Base-by-base conservation (phyloP, 2,113 vertebrate genomes). In the Cavia porcellus region DNA sequence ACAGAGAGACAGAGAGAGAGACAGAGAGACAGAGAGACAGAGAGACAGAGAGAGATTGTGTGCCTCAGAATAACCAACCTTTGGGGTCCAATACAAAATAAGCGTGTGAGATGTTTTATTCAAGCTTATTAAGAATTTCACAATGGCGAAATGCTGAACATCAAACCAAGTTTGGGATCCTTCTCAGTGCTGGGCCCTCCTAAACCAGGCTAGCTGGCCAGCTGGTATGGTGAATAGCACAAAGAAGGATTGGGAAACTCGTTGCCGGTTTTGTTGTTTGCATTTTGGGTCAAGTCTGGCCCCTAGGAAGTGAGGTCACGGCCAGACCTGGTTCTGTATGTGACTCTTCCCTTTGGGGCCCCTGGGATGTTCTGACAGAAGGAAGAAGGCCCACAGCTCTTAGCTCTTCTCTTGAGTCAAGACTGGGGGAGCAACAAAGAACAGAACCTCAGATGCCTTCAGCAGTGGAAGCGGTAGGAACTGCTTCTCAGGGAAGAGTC, bases 51-150 rank as follows among this genome's bases (percentile, higher is more conserved):
- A n/a, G n/a, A n/a, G n/a, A 47, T 28, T 45, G 11, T 66, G 9
- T 47, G 61, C 72, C 52, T 32, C 74, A 75, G 10, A 35, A 72
- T 42, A n/a, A n/a, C n/a, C n/a, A 64, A 83, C 83, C 72, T 80
- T 3, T 52, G 42, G 35, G 52, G 59, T 8, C 9, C 42, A 32
- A 35, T 28, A 64, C 38, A 72, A 52, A 74, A 84, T 45, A 38
- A 74, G 28, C 22, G 9, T 6, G 6, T 50, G 50, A 52, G 35
- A 17, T n/a, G 55, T 55, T 47, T 25, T 45, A 38, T 59, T 92
- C 59, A 86, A 70, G 74, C 19, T 91, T 6, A 38, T 47, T 72
- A 57, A 74, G 62, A 87, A 90, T 90, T 90, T 95, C 66, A 38
- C 70, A 38, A 74, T 77, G 42, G 50, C 6, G 0, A 0, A 64